Evolutionary conservation across 2,113 vertebrate species (phyloP).

Genomic region (Ammodytes marinus): DNA sequence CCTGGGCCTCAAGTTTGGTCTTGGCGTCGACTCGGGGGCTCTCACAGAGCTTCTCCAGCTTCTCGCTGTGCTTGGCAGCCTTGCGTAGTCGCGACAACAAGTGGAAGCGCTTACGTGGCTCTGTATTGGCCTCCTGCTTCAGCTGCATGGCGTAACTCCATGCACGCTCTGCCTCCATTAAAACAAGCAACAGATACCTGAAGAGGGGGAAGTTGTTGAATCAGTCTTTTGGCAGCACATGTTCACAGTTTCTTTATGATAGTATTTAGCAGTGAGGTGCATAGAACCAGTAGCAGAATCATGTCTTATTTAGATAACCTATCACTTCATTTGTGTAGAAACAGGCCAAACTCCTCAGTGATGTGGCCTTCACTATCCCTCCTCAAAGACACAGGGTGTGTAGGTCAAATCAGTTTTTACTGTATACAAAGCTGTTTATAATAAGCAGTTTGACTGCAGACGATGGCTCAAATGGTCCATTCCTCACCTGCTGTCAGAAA

Average conservation of each 20-base stretch:
- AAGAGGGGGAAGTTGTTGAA: too few relatives aligned
- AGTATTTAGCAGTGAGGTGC: background rate
- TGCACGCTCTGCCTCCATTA: constrained; percentile 97
- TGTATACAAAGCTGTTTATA: background rate
- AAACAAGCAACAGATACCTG: constrained; percentile 93
- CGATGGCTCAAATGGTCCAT: background rate
- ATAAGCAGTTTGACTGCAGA: background rate
- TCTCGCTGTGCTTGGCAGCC: constrained; percentile 94
- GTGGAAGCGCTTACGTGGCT: constrained; percentile 97
- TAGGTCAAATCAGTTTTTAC: too few relatives aligned
- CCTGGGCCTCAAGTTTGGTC: constrained; percentile 98
- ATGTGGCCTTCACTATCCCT: background rate
- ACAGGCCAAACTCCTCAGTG: background rate
- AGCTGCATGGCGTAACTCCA: constrained; percentile 99
- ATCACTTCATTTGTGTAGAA: background rate
- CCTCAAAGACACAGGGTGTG: background rate
- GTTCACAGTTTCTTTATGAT: background rate
- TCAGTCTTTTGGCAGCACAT: background rate
- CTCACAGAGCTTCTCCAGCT: constrained; percentile 95
- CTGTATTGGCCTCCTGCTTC: constrained; percentile 98
- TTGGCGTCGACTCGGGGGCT: constrained; percentile 94
- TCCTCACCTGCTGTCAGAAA: constrained; percentile 93
- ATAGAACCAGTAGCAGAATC: background rate
- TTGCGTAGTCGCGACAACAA: constrained; percentile 93
- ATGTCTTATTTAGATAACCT: background rate